Base-by-base conservation (phyloP, 1,140 invertebrate species). In the Megalopta genalis region DNA sequence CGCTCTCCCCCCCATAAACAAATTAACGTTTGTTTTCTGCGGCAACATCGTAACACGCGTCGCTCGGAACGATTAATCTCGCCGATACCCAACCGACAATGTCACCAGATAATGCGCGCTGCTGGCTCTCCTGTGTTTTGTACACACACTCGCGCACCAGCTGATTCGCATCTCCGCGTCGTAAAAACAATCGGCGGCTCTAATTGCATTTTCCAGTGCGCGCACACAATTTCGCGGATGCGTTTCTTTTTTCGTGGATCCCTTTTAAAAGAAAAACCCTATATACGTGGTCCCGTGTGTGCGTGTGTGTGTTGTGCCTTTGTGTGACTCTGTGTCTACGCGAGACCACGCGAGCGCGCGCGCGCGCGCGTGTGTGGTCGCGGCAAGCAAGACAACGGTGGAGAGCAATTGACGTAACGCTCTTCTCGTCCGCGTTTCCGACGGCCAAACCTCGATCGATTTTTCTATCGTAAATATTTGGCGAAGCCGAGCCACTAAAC, bases 101-200 rank as follows among this genome's bases (percentile, higher is more conserved):
- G 77, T 83, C 83, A 71, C 60, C 42, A 54, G 77, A 87, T 87
- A 87, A 82, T 79, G 73, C 76, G 68, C n/a, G n/a, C n/a, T 73
- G 64, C 81, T 46, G 12, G 64, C 25, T 39, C 70, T n/a, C n/a
- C n/a, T n/a, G 79, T 86, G 82, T 87, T 88, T 87, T 87, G 86
- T 86, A 83, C 67, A 86, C 67, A 86, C 85, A 81, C 70, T 81
- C 77, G 78, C 86, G n/a, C n/a, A n/a, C n/a, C n/a, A 86, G 79
- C 86, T 86, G 84, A 88, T 86, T 83, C 63, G 52, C n/a, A 76
- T 42, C 39, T 52, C 16, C 52, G 63, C 68, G 60, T 70, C 72
- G 16, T 76, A 68, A 82, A 85, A 85, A 82, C 52, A 46, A 65
- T 66, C 16, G 25, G 7, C n/a, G 7, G 37, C 37, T 39, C 52